Conservation (phyloP, 1,140 invertebrate species). For the Riptortus pedestris region DNA sequence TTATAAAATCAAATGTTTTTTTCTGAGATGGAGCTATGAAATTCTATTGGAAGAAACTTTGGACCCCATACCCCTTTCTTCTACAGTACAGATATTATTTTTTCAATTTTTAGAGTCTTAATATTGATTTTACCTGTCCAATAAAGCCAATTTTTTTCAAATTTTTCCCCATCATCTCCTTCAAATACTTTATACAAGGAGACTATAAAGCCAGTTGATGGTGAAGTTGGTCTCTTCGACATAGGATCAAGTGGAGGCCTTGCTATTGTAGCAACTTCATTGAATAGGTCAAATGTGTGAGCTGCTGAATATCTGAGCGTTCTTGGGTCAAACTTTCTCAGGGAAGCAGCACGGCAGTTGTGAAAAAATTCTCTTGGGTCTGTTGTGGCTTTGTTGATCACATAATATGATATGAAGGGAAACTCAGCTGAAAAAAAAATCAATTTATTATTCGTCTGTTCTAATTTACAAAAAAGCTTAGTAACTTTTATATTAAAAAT, state of each 20-base stretch:
- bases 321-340: slow-evolving; percentile 72
- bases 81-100: too few relatives aligned
- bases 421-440: slow-evolving; percentile 58
- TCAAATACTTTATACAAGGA: slow-evolving; percentile 90
- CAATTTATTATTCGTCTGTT: not conserved
- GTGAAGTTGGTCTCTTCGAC: slow-evolving; percentile 59
- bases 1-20: too few relatives aligned
- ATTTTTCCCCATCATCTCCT: slow-evolving; percentile 78
- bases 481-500: too few relatives aligned
- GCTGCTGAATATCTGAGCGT: slow-evolving; percentile 67
- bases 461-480: not conserved
- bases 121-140: slow-evolving; percentile 72
- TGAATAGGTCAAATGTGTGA: slow-evolving; percentile 74
- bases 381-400: slow-evolving; percentile 73
- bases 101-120: too few relatives aligned
- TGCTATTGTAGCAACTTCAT: slow-evolving; percentile 81
- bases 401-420: slow-evolving; percentile 81
- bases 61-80: too few relatives aligned
- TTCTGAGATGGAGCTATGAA: too few relatives aligned
- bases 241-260: slow-evolving; percentile 69
- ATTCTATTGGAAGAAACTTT: too few relatives aligned
- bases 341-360: slow-evolving; percentile 63
- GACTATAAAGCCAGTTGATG: slow-evolving; percentile 78
- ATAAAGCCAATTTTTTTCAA: slow-evolving; percentile 85
- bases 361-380: slow-evolving; percentile 75